Conservation (phyloP, 2,113 vertebrate species). For the Heteronetta atricapilla region DNA sequence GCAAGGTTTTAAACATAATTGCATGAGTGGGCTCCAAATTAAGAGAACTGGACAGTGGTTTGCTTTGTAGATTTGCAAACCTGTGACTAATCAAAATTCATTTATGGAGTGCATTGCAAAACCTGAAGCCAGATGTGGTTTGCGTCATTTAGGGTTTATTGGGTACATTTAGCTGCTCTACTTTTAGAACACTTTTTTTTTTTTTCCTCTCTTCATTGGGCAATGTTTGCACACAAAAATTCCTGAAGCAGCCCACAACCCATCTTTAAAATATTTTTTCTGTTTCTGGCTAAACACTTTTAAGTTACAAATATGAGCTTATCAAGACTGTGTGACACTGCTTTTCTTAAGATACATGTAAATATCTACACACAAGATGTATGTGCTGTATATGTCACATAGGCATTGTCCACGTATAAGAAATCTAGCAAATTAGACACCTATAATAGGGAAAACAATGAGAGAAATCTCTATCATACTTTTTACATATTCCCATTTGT, state of each 20-base stretch:
- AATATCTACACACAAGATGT: not conserved
- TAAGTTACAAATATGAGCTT: not conserved
- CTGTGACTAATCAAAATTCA: constrained; percentile 57
- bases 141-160: constrained; percentile 35
- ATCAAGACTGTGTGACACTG: not conserved
- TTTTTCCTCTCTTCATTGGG: not conserved
- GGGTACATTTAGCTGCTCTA: constrained; percentile 21
- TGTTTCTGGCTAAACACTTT: not conserved
- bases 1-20: not conserved
- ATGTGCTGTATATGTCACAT: too few species aligned
- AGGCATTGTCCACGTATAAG: not conserved
- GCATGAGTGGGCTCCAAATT: not conserved
- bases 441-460: not conserved
- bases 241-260: not conserved
- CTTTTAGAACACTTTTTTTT: not conserved
- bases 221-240: constrained; percentile 2
- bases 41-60: not conserved
- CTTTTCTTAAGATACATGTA: not conserved
- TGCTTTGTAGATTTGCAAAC: constrained; percentile 35
- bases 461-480: not conserved
- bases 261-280: not conserved
- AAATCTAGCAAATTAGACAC: not conserved
- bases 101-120: constrained; percentile 35
- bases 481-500: not conserved
- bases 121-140: constrained; percentile 58